phyloP scores from a whole-genome alignment of 2,888 invertebrate genomes.

The Caenorhabditis angaria region DNA sequence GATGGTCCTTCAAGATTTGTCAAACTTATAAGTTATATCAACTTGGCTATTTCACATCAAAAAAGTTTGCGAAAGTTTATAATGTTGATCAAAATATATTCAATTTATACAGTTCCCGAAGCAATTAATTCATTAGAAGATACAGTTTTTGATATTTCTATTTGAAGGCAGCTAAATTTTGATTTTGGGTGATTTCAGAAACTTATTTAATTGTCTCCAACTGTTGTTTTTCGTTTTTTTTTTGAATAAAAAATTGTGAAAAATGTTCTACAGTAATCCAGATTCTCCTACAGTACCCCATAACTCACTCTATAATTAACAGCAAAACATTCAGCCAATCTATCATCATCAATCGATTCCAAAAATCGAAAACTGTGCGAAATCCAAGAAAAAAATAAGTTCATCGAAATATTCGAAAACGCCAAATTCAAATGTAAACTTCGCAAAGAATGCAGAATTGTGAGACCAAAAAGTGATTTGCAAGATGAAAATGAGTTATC shows the following conservation, averaged over 20 bases:
- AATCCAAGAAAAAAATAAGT: constrained; percentile 53
- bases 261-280: too few relatives aligned
- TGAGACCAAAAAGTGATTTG: constrained; percentile 50
- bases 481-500: constrained; percentile 50
- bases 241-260: neutral
- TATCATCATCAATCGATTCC: constrained; percentile 47
- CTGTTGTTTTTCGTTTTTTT: neutral
- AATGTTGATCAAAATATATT: too few relatives aligned
- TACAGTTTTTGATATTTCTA: too few relatives aligned
- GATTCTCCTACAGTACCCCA: too few relatives aligned
- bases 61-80: too few relatives aligned
- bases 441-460: constrained; percentile 53
- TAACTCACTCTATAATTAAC: constrained; percentile 16
- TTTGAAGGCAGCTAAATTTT: too few relatives aligned
- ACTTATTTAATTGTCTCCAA: neutral
- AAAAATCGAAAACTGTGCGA: constrained; percentile 58
- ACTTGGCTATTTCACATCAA: too few relatives aligned
- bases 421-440: constrained; percentile 17
- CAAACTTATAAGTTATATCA: too few relatives aligned
- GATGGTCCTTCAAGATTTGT: too few relatives aligned
- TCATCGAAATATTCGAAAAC: constrained; percentile 13
- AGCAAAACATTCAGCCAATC: constrained; percentile 25
- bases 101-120: too few relatives aligned
- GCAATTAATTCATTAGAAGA: too few relatives aligned
- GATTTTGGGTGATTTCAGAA: too few relatives aligned